phyloP scores from a whole-genome alignment of 2,888 invertebrate genomes.

The Panorpa germanica region DNA sequence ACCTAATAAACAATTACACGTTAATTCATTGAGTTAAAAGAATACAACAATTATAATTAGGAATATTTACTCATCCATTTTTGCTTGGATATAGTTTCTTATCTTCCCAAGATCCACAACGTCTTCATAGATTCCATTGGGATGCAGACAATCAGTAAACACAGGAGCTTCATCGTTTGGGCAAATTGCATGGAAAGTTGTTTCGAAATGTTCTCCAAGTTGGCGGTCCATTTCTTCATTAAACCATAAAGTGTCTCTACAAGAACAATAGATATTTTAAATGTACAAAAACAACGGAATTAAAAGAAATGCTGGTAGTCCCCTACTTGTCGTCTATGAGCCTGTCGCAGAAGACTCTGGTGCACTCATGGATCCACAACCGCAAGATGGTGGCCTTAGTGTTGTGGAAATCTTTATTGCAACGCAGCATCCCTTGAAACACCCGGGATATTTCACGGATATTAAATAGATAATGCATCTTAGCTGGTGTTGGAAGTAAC shows the following conservation, averaged over 20 bases:
- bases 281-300: background rate
- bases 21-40: background rate
- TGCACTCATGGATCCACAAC: conserved; percentile 75
- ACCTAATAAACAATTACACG: conserved; percentile 28
- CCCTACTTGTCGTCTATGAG: conserved; percentile 54
- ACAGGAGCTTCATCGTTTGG: conserved; percentile 47
- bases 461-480: conserved; percentile 82
- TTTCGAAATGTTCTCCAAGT: conserved; percentile 60
- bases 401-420: conserved; percentile 58
- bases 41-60: background rate
- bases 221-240: conserved; percentile 46
- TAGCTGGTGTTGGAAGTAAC: conserved; percentile 73
- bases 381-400: conserved; percentile 49
- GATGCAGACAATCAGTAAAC: conserved; percentile 67
- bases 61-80: conserved; percentile 20
- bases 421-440: conserved; percentile 61
- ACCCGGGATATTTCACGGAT: conserved; percentile 75
- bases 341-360: conserved; percentile 68
- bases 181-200: conserved; percentile 62
- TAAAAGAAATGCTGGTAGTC: conserved; percentile 3
- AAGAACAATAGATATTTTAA: background rate
- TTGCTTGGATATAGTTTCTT: conserved; percentile 29
- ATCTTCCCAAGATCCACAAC: conserved; percentile 39
- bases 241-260: conserved; percentile 63
- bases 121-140: conserved; percentile 62